Conservation (phyloP, 1,140 invertebrate species). For the Drosophila parvula region DNA sequence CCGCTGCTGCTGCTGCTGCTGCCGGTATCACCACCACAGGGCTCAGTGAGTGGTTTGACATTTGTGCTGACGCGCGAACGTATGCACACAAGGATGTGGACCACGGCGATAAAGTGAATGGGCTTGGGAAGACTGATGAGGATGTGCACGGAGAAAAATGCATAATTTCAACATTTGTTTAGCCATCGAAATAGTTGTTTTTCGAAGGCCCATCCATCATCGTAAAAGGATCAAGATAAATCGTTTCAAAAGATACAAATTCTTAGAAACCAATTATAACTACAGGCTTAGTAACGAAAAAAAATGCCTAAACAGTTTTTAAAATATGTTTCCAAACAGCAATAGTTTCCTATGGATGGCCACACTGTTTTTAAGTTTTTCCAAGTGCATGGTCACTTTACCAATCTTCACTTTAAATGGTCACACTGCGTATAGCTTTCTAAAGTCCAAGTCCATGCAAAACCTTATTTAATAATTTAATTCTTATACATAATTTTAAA, state of each 20-base stretch:
- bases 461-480: not conserved
- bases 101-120: constrained; percentile 26
- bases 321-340: not conserved
- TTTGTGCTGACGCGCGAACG: constrained; percentile 82
- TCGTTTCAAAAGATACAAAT: not conserved
- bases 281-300: no score
- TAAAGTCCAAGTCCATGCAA: accelerated
- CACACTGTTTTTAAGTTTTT: not conserved
- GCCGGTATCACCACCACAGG: constrained; percentile 40
- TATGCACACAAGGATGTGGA: constrained; percentile 70
- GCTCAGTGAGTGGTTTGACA: constrained; percentile 78
- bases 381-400: not conserved
- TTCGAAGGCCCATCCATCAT: not conserved
- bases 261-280: not conserved
- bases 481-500: not conserved
- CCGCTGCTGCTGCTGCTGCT: not conserved
- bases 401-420: not conserved
- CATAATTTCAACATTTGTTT: constrained; percentile 3
- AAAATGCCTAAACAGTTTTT: not conserved
- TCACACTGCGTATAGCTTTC: not conserved
- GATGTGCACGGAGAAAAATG: constrained; percentile 17
- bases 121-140: constrained; percentile 20
- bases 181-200: no score
- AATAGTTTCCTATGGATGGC: not conserved
- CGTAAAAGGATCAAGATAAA: no score